Conservation (phyloP, 1,140 invertebrate genomes). For the Ostrea denselamellosa region DNA sequence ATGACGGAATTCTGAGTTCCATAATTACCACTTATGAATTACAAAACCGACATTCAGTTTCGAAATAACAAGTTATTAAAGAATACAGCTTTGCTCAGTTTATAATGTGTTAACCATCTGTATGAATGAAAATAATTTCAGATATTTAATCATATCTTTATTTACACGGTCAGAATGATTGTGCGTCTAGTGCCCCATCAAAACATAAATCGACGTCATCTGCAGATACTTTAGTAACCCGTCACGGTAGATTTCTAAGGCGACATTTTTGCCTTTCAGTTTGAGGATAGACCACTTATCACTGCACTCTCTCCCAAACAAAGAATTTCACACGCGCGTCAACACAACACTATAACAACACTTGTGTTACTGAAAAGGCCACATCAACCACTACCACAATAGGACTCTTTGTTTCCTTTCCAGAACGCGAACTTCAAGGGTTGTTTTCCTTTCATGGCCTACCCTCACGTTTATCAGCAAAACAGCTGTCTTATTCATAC, state of each 20-base stretch:
- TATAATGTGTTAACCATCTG: no score
- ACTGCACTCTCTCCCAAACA: background rate
- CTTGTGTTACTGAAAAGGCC: background rate
- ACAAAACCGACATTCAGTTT: no score
- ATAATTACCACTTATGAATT: no score
- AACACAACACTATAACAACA: background rate
- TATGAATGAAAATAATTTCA: no score
- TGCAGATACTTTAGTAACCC: no score
- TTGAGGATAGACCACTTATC: background rate
- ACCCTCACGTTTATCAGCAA: background rate
- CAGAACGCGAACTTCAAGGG: background rate
- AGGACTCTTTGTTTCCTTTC: background rate
- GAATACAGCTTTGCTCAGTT: no score
- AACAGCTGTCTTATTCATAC: background rate
- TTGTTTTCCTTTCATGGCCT: background rate
- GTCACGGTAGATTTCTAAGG: background rate
- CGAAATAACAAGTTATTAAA: no score
- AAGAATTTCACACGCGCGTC: background rate
- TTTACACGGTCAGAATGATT: no score
- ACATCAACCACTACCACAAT: background rate
- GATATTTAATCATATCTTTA: no score
- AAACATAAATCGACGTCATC: no score
- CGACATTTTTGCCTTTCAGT: background rate
- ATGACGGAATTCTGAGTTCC: no score
- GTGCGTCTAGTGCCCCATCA: no score